Percentiles rank a stretch among this genome's conserved stretches.
Conservation (phyloP, 2,797 vertebrate genomes). For the Vespertilio murinus region DNA sequence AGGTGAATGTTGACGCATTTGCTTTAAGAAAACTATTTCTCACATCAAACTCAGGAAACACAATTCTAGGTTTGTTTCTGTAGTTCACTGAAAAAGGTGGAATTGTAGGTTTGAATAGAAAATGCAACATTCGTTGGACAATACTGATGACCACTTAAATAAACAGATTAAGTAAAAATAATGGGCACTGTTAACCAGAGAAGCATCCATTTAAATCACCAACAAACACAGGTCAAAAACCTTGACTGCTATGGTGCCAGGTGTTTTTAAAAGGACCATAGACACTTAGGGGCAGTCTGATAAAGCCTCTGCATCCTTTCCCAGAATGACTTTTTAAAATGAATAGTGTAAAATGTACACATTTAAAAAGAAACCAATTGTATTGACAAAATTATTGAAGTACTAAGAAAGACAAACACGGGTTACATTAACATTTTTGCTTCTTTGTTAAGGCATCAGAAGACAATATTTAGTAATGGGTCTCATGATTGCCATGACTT, state of each 20-base stretch:
- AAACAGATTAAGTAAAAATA: slow-evolving; percentile 5
- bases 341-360: background rate
- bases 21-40: background rate
- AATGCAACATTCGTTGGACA: background rate
- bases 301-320: background rate
- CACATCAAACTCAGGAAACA: background rate
- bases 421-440: background rate
- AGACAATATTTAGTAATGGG: background rate
- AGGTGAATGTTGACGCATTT: background rate
- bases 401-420: background rate
- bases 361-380: background rate
- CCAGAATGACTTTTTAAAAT: background rate
- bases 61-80: background rate
- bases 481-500: background rate
- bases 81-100: background rate
- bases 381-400: slow-evolving; percentile 8
- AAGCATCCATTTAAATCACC: background rate
- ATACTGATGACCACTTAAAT: background rate
- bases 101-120: background rate
- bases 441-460: background rate
- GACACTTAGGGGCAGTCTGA: background rate
- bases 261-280: background rate
- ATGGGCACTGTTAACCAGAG: background rate
- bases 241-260: background rate
- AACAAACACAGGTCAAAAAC: background rate